A percentile compares a stretch with the other conserved stretches of the same genome.
Conservation (phyloP, 1,140 invertebrate genomes). For the Diorhabda elongata region DNA sequence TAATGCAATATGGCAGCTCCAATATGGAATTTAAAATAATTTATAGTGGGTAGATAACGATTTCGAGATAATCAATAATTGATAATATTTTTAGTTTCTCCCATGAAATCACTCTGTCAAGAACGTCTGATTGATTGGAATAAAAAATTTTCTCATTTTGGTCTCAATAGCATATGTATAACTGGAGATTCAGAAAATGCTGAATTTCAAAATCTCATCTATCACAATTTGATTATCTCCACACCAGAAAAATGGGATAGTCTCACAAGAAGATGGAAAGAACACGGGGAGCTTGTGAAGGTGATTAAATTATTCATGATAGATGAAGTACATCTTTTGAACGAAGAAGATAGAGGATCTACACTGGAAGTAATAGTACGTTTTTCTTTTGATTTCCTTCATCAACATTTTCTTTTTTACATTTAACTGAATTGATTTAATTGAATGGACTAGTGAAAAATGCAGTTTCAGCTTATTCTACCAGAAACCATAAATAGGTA, state of each 20-base stretch:
- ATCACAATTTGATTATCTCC: slow-evolving; percentile 64
- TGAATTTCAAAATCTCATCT: slow-evolving; percentile 53
- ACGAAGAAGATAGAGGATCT: slow-evolving; percentile 66
- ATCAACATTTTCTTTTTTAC: background rate
- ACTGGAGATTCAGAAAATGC: slow-evolving; percentile 71
- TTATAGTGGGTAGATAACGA: slow-evolving; percentile 53
- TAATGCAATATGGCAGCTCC: slow-evolving; percentile 52
- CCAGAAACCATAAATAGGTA: too few species aligned
- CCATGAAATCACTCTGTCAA: slow-evolving; percentile 73
- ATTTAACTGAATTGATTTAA: background rate
- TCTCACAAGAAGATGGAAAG: slow-evolving; percentile 67
- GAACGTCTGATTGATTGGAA: slow-evolving; percentile 71
- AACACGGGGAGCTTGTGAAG: slow-evolving; percentile 58
- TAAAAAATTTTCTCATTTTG: slow-evolving; percentile 61
- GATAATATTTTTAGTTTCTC: slow-evolving; percentile 60
- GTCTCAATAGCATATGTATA: slow-evolving; percentile 62
- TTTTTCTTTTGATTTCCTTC: slow-evolving; percentile 4
- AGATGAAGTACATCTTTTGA: slow-evolving; percentile 76
- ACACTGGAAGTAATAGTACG: slow-evolving; percentile 76
- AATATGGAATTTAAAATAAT: slow-evolving; percentile 57
- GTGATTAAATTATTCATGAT: slow-evolving; percentile 71
- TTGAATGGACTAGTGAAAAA: background rate
- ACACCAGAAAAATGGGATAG: slow-evolving; percentile 86
- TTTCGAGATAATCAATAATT: background rate
- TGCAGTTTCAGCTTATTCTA: too few species aligned